These are phyloP conservation scores for Menidia menidia DNA, from an alignment of 2,797 vertebrate species.

Conservation along the genomic window DNA sequence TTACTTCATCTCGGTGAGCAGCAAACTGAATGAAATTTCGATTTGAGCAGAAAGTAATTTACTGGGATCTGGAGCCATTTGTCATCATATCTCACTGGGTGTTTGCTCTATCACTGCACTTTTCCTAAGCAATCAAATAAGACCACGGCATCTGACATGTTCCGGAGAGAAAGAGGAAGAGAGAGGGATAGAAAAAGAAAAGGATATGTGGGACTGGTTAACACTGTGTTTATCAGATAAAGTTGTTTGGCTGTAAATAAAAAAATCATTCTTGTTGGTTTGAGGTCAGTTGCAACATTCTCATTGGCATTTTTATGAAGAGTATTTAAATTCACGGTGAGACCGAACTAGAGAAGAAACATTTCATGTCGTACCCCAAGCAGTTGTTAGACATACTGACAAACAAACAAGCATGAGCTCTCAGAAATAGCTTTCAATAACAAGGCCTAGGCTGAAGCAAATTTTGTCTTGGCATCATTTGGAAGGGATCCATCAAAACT, in stretches of 20 bases:
- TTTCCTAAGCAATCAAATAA: constrained; percentile 99
- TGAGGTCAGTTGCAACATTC: constrained; percentile 13
- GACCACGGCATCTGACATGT: constrained; percentile 99
- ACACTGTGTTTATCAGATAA: constrained; percentile 55
- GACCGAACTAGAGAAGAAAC: constrained; percentile 15
- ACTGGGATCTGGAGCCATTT: constrained; percentile 99
- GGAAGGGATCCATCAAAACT: constrained; percentile 99
- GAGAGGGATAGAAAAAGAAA: constrained; percentile 43
- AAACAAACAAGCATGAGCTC: constrained; percentile 86
- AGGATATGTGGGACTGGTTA: constrained; percentile 60
- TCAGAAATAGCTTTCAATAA: constrained; percentile 94
- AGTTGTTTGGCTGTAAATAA: constrained; percentile 59
- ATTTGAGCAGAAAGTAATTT: constrained; percentile 99
- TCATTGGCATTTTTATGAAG: constrained; percentile 30
- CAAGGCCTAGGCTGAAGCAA: constrained; percentile 90
- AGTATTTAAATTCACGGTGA: constrained; percentile 59
- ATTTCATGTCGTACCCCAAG: constrained; percentile 74
- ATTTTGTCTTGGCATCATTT: constrained; percentile 98
- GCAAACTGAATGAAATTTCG: constrained; percentile 99
- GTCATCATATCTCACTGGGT: constrained; percentile 99
- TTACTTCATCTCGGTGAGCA: constrained; percentile 99
- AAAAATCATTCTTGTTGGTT: constrained; percentile 12
- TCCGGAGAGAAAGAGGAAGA: constrained; percentile 74
- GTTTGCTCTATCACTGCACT: constrained; percentile 99
- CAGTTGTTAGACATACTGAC: constrained; percentile 93